Conservation (phyloP, 2,113 vertebrate genomes). For the Brienomyrus longianalis region DNA sequence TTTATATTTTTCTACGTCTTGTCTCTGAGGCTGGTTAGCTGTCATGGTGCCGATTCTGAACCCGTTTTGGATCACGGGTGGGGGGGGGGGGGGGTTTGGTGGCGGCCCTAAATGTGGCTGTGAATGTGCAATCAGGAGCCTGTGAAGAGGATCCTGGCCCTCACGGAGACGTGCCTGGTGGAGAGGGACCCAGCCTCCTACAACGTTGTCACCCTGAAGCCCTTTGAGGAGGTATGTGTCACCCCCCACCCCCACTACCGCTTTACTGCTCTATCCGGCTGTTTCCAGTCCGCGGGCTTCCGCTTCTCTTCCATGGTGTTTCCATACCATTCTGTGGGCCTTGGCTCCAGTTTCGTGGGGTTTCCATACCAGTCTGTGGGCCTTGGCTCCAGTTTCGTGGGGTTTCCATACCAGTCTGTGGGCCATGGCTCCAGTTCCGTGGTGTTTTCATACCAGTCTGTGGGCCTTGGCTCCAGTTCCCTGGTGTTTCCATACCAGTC, state of each 20-base stretch:
- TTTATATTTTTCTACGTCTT: not conserved
- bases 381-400: too few species aligned
- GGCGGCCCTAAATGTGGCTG: not conserved
- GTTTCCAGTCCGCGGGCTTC: not conserved
- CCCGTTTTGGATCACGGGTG: not conserved
- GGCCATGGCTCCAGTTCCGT: not conserved
- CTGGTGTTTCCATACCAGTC: not conserved
- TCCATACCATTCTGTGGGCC: not conserved
- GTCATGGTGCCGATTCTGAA: not conserved
- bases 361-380: too few species aligned
- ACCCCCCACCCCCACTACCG: not conserved
- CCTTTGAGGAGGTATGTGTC: conserved; percentile 80
- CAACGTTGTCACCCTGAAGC: conserved; percentile 93
- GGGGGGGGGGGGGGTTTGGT: not conserved
- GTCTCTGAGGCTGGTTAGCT: not conserved
- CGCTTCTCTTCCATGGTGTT: not conserved
- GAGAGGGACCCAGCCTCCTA: conserved; percentile 94
- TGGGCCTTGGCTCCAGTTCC: not conserved
- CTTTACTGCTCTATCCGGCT: not conserved
- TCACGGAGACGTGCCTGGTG: conserved; percentile 94
- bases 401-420: too few species aligned
- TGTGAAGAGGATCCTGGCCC: conserved; percentile 80
- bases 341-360: not conserved
- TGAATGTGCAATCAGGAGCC: conserved; percentile 69
- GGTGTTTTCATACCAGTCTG: not conserved